Evolutionary conservation across 2,888 invertebrate genomes (phyloP).

Genomic region (Atethmia centrago): DNA sequence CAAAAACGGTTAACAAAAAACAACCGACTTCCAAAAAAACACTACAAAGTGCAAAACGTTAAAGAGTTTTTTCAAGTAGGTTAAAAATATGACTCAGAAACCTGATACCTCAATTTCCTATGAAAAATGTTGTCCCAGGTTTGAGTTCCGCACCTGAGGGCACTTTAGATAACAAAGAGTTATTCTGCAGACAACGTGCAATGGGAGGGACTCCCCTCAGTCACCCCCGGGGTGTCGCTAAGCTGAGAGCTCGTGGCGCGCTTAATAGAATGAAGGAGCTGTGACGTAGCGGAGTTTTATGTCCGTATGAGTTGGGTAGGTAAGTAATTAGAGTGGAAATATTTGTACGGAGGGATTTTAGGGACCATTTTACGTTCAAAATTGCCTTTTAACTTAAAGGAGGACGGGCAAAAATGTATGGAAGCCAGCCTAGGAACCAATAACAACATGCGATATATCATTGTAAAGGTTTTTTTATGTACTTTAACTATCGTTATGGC

Average conservation of each 20-base stretch:
- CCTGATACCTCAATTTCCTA: no score
- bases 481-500: no score
- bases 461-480: no score
- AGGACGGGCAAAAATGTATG: no score
- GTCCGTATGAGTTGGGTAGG: conserved; percentile 23
- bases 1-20: no score
- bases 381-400: background rate
- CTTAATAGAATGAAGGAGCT: conserved; percentile 49
- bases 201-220: conserved; percentile 12
- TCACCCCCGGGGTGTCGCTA: conserved; percentile 37
- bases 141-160: conserved; percentile 52
- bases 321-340: conserved; percentile 30
- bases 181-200: conserved; percentile 49
- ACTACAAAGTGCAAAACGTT: no score
- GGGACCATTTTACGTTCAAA: background rate
- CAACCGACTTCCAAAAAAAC: no score
- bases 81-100: no score
- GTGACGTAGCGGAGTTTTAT: conserved; percentile 9
- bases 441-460: no score
- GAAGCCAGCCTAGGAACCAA: no score
- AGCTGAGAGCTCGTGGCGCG: conserved; percentile 42
- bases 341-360: background rate
- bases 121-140: conserved; percentile 1
- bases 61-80: no score
- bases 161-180: conserved; percentile 66